phyloP scores from a whole-genome alignment of 2,797 vertebrate genomes.

The Pempheris klunzingeri region DNA sequence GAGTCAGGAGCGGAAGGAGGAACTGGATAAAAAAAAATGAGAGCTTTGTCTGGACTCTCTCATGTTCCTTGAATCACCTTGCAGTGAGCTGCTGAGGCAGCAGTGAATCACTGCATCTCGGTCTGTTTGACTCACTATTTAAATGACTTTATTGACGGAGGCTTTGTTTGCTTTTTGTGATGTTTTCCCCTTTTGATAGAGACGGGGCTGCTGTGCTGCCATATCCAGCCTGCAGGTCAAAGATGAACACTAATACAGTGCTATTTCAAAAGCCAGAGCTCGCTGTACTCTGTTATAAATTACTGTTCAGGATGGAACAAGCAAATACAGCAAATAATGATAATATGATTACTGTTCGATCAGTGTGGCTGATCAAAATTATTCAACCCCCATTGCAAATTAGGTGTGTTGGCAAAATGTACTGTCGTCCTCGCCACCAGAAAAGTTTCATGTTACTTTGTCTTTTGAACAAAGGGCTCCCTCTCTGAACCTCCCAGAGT shows the following conservation, averaged over 20 bases:
- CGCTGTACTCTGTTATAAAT: neutral
- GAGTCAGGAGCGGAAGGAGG: slow-evolving; percentile 38
- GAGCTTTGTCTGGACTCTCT: slow-evolving; percentile 34
- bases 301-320: neutral
- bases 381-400: too few species aligned
- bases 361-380: neutral
- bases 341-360: neutral
- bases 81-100: slow-evolving; percentile 27
- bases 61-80: slow-evolving; percentile 54
- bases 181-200: slow-evolving; percentile 38
- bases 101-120: slow-evolving; percentile 51
- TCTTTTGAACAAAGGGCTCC: too few species aligned
- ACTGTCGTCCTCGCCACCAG: too few species aligned
- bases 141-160: slow-evolving; percentile 47
- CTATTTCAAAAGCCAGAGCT: slow-evolving; percentile 30
- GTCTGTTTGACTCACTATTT: slow-evolving; percentile 57
- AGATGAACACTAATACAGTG: slow-evolving; percentile 21
- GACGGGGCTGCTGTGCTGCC: slow-evolving; percentile 18
- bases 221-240: slow-evolving; percentile 29
- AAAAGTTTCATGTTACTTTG: too few species aligned
- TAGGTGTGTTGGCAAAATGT: too few species aligned
- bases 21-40: slow-evolving; percentile 47
- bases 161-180: slow-evolving; percentile 44
- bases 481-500: too few species aligned
- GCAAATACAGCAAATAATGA: neutral